A percentile compares a stretch with the other conserved stretches of the same genome.
These are phyloP conservation scores for Chiloscyllium punctatum DNA, from an alignment of 2,797 vertebrate species.

Conservation along the genomic window DNA sequence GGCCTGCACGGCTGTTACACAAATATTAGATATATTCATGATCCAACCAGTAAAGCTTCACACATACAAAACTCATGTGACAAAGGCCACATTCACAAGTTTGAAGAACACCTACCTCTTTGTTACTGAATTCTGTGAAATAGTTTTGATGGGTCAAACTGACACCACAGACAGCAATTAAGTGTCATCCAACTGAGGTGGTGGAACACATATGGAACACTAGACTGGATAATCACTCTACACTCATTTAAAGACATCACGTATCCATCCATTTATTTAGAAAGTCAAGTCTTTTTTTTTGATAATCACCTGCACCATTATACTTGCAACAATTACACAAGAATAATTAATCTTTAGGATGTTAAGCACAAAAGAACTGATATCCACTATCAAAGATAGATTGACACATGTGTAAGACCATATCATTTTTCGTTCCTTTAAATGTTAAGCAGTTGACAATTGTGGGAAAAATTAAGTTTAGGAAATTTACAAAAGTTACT, in stretches of 20 bases:
- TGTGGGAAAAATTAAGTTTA: background rate
- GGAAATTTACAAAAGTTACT: background rate
- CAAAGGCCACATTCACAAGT: background rate
- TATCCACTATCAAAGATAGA: background rate
- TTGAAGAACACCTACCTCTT: background rate
- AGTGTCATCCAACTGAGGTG: background rate
- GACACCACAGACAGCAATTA: background rate
- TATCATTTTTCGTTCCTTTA: background rate
- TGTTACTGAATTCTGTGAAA: background rate
- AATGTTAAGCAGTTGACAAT: background rate
- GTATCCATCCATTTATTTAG: background rate
- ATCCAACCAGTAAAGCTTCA: background rate
- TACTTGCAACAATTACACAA: background rate
- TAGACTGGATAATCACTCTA: background rate
- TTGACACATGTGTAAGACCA: background rate
- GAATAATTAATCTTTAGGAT: background rate
- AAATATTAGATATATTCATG: background rate
- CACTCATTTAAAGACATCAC: background rate
- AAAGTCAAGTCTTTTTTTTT: background rate
- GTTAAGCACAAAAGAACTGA: background rate
- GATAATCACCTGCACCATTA: background rate
- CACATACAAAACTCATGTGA: background rate
- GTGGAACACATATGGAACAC: background rate
- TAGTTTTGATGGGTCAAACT: background rate
- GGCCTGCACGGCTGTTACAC: background rate